phyloP scores from a whole-genome alignment of 2,113 vertebrate species.

The Oncorhynchus clarkii region DNA sequence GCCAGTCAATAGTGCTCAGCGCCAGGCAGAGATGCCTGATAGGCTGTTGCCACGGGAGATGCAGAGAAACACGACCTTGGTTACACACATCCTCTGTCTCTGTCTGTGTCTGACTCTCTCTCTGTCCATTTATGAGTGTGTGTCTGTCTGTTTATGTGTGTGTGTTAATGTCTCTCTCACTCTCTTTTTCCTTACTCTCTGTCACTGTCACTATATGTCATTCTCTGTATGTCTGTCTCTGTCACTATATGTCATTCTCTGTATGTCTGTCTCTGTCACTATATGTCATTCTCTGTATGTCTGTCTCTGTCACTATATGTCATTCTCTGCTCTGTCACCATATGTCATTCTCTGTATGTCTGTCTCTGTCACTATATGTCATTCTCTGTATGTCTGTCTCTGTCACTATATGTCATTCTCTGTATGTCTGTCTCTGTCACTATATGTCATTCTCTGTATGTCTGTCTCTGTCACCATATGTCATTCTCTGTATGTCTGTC shows the following conservation, averaged over 20 bases:
- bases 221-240: too few relatives aligned
- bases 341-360: neutral
- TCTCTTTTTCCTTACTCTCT: neutral
- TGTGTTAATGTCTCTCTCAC: neutral
- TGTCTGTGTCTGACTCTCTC: neutral
- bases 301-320: too few relatives aligned
- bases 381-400: neutral
- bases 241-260: too few relatives aligned
- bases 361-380: too few relatives aligned
- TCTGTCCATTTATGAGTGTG: too few relatives aligned
- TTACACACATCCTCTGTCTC: neutral
- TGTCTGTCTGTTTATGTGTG: slow-evolving; percentile 10
- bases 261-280: too few relatives aligned
- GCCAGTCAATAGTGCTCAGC: slow-evolving; percentile 32
- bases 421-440: neutral
- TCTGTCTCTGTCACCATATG: neutral
- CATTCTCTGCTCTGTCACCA: neutral
- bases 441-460: neutral
- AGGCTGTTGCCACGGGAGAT: slow-evolving; percentile 40
- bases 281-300: too few relatives aligned
- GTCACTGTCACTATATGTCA: too few relatives aligned
- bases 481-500: neutral
- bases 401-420: neutral
- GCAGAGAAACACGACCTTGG: neutral
- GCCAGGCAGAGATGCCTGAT: slow-evolving; percentile 27